Evolutionary conservation across 2,113 vertebrate genomes (phyloP).

Genomic region (Platichthys stellatus): DNA sequence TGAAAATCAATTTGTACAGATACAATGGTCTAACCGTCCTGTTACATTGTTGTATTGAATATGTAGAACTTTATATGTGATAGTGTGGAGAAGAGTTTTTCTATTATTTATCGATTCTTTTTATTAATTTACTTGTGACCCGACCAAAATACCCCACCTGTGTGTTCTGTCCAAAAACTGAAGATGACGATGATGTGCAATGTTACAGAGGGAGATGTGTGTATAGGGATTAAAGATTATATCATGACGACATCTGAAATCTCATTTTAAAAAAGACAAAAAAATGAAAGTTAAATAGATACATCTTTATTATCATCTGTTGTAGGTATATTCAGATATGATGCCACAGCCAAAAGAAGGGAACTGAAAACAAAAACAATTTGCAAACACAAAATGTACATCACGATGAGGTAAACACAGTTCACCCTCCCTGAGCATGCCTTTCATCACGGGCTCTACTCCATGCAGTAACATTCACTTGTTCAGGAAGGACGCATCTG

Average conservation of each 20-base stretch:
- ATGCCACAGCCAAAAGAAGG: constrained; percentile 36
- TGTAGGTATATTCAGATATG: constrained; percentile 31
- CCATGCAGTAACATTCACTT: constrained; percentile 56
- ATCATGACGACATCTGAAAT: constrained; percentile 39
- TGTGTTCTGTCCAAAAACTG: constrained; percentile 70
- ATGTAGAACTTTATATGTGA: constrained; percentile 79
- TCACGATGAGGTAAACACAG: constrained; percentile 34
- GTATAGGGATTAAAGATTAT: constrained; percentile 74
- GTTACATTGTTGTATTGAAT: constrained; percentile 75
- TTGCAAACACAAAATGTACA: constrained; percentile 10
- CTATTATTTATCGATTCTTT: constrained; percentile 73
- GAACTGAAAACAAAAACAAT: background rate
- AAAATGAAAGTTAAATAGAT: constrained; percentile 40
- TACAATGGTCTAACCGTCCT: constrained; percentile 68
- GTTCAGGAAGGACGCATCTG: background rate
- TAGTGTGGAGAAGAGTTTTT: constrained; percentile 70
- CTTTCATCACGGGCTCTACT: constrained; percentile 39
- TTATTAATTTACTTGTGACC: constrained; percentile 69
- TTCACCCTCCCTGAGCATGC: constrained; percentile 60
- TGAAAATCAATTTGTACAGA: constrained; percentile 74
- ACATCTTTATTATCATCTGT: constrained; percentile 52
- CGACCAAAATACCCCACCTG: constrained; percentile 67
- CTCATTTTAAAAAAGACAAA: background rate
- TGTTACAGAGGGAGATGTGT: constrained; percentile 70
- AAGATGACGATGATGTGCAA: constrained; percentile 57